Base-by-base conservation (phyloP, 2,113 vertebrate genomes). In the Bufo bufo region DNA sequence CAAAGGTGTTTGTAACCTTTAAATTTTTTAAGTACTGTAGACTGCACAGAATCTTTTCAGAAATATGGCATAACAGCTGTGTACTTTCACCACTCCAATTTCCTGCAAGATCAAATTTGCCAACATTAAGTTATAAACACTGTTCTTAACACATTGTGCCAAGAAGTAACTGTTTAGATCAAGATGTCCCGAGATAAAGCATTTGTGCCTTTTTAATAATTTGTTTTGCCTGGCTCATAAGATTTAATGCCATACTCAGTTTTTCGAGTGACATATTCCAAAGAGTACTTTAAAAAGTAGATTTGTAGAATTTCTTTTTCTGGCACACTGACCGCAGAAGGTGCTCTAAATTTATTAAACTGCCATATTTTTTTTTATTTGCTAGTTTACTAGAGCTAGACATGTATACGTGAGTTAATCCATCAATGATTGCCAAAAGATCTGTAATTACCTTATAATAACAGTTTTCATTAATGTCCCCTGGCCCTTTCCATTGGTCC, bases 81-180 rank as follows among this genome's bases (percentile, higher is more conserved):
- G 85, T 78, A 10, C 58, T 65, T 59, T 52, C 50, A 63, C 20
- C 2, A 47, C 56, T 54, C 59, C 74, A 78, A 86, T 86, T 86
- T 86, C 85, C 85, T 86, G 56, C 58, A 78, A 78, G 85, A 86
- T 86, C 20, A 16, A 86, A 86, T 86, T 86, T 77, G 45, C 58
- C 59, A 65, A 58, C 47, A 63, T 43, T 56, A 77, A 85, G 71
- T 75, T 45, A n/a, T 59, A 85, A 77, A 66, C 23, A 71, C 50
- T 47, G 50, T 54, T 20, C 56, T 50, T 56, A 78, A 78, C 85
- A 86, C 74, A 52, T 50, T 65, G 85, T 78, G 56, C 74, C 23
- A 74, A 65, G 56, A 63, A 69, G 47, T 23, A 83, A 69, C 0
- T 0, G 17, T 23, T 47, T 52, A 16, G 2, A 69, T 50, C 19